Conservation (phyloP, 2,797 vertebrate genomes). For the Molossus alvarezi region DNA sequence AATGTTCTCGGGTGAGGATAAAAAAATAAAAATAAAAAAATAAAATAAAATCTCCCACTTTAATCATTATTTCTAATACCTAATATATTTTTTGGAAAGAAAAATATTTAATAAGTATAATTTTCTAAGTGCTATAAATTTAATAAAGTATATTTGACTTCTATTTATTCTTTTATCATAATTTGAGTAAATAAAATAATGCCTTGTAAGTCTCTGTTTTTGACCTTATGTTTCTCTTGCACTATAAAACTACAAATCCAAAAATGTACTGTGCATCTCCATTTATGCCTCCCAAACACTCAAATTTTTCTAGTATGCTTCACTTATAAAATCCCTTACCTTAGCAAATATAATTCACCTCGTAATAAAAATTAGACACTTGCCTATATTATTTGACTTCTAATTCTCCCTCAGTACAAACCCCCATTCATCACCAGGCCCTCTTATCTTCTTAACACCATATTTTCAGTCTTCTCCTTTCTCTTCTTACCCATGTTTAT, state of each 20-base stretch:
- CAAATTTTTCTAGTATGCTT: not conserved
- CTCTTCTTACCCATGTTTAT: not conserved
- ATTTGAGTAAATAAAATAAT: not conserved
- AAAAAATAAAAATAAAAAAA: too few relatives aligned
- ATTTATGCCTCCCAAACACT: not conserved
- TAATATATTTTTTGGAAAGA: not conserved
- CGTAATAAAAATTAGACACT: slow-evolving; percentile 37
- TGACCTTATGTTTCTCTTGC: not conserved
- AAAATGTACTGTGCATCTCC: not conserved
- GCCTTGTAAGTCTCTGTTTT: not conserved
- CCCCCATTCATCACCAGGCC: not conserved
- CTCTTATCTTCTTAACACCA: not conserved
- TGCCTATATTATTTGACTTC: not conserved
- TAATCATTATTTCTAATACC: not conserved
- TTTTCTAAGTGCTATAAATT: not conserved
- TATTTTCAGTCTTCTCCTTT: not conserved
- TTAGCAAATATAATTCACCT: not conserved
- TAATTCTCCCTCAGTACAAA: not conserved
- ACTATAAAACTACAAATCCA: not conserved
- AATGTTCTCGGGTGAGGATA: too few relatives aligned
- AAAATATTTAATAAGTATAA: not conserved
- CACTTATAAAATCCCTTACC: not conserved
- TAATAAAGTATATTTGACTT: not conserved
- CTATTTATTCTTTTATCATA: not conserved
- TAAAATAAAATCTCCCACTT: not conserved